phyloP scores from a whole-genome alignment of 2,888 invertebrate genomes.

The Branchellion lobata region DNA sequence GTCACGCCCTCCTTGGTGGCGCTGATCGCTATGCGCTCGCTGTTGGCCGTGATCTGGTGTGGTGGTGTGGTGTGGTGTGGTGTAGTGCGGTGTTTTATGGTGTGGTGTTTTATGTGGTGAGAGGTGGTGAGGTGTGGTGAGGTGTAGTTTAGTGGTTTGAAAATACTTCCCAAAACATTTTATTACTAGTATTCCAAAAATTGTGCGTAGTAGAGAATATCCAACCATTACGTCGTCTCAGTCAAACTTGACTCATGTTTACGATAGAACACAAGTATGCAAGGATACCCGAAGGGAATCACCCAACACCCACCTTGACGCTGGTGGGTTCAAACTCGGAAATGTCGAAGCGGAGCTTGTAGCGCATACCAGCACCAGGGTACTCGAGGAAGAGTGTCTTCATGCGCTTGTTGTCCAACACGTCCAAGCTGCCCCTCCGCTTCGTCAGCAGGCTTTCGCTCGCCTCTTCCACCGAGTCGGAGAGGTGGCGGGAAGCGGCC shows the following conservation, averaged over 20 bases:
- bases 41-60: slow-evolving; percentile 47
- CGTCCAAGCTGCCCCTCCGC: slow-evolving; percentile 52
- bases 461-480: background rate
- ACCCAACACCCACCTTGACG: slow-evolving; percentile 43
- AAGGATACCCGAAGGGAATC: no score
- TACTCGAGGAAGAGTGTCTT: slow-evolving; percentile 52
- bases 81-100: background rate
- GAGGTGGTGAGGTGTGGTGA: no score
- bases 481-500: background rate
- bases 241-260: no score
- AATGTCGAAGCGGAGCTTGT: slow-evolving; percentile 52
- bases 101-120: background rate
- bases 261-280: no score
- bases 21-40: slow-evolving; percentile 49
- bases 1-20: slow-evolving; percentile 39
- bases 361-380: slow-evolving; percentile 49
- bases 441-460: slow-evolving; percentile 43
- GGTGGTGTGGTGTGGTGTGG: background rate
- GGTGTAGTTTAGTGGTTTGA: no score
- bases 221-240: no score
- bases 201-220: no score
- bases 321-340: slow-evolving; percentile 46
- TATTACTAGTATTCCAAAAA: no score
- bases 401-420: slow-evolving; percentile 51
- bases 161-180: no score